Evolutionary conservation across 2,113 vertebrate genomes (phyloP).

Genomic region (Fulica atra): DNA sequence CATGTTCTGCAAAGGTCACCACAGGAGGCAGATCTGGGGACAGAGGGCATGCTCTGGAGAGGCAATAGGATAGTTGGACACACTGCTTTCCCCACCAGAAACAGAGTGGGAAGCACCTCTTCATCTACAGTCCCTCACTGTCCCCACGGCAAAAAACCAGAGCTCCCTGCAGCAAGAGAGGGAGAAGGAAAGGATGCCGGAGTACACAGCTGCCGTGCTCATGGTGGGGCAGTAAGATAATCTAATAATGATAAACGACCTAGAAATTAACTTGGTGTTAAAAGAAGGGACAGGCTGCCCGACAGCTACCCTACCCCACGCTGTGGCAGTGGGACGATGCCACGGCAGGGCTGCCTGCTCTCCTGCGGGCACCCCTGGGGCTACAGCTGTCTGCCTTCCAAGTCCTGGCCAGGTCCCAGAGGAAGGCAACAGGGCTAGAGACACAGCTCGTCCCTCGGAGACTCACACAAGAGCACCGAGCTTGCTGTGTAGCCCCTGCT

Average conservation of each 20-base stretch:
- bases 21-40: not conserved
- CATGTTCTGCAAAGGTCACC: not conserved
- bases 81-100: not conserved
- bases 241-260: not conserved
- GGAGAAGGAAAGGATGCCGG: not conserved
- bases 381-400: not conserved
- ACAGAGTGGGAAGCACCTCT: not conserved
- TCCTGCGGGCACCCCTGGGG: not conserved
- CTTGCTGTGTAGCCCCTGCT: not conserved
- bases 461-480: not conserved
- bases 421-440: not conserved
- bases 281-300: too few relatives aligned
- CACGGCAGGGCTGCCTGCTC: not conserved
- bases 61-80: not conserved
- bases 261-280: not conserved
- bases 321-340: not conserved
- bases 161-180: not conserved
- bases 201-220: not conserved
- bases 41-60: not conserved
- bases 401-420: not conserved
- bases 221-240: not conserved
- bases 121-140: fast-evolving
- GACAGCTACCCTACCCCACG: not conserved
- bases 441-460: not conserved
- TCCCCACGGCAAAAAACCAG: not conserved